A percentile compares a stretch with the other conserved stretches of the same genome.
phyloP scores from a whole-genome alignment of 2,113 vertebrate genomes.

The Silurus glanis region DNA sequence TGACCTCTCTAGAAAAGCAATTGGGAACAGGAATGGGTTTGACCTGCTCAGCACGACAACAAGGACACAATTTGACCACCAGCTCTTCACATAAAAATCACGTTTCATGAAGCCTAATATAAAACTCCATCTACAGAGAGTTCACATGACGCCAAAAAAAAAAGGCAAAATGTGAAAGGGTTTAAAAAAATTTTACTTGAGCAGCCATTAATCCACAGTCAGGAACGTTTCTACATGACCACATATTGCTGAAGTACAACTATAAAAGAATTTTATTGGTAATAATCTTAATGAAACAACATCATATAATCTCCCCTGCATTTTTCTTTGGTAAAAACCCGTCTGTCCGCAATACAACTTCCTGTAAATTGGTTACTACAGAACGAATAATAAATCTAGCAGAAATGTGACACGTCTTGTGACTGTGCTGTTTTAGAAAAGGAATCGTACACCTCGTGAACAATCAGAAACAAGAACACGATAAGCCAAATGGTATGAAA shows the following conservation, averaged over 20 bases:
- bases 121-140: not conserved
- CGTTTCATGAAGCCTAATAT: not conserved
- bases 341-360: not conserved
- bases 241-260: not conserved
- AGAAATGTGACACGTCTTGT: not conserved
- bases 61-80: not conserved
- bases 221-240: not conserved
- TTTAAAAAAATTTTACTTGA: not conserved
- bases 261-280: not conserved
- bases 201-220: not conserved
- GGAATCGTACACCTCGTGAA: too few species aligned
- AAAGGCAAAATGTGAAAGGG: not conserved
- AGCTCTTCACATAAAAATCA: not conserved
- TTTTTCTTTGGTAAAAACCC: not conserved
- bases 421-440: not conserved
- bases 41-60: not conserved
- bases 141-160: not conserved
- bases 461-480: not conserved
- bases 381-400: not conserved
- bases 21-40: not conserved
- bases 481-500: not conserved
- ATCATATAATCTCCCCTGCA: not conserved
- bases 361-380: not conserved
- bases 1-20: not conserved
- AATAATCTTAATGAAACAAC: not conserved